A percentile compares a stretch with the other conserved stretches of the same genome.
These are phyloP conservation scores for Habroteleia sp. DNA, from an alignment of 2,888 invertebrate species.

Conservation along the genomic window DNA sequence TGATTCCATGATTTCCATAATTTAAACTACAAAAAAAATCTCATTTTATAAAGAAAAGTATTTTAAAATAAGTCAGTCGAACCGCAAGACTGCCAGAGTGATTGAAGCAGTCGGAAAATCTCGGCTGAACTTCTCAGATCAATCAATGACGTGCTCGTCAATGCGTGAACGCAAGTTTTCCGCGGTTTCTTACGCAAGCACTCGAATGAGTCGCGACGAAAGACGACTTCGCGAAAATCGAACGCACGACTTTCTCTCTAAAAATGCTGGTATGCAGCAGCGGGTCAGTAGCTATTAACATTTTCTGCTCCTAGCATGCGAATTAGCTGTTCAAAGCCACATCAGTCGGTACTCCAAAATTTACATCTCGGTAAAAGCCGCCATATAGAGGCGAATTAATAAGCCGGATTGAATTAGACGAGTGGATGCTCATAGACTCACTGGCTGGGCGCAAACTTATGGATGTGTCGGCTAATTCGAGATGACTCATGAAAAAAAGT, in stretches of 20 bases:
- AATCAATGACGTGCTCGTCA: too few relatives aligned
- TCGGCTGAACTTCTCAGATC: too few relatives aligned
- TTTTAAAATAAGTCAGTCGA: too few relatives aligned
- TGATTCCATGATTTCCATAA: too few relatives aligned
- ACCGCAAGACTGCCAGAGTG: too few relatives aligned
- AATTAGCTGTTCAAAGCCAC: conserved; percentile 4
- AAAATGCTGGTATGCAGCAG: conserved; percentile 10
- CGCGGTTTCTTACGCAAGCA: conserved; percentile 8
- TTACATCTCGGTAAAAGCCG: conserved; percentile 17
- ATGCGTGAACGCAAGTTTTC: too few relatives aligned
- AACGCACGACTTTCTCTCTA: conserved; percentile 28
- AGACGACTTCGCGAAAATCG: conserved; percentile 16
- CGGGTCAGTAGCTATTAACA: conserved; percentile 17
- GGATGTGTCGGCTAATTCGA: conserved; percentile 1
- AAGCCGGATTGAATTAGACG: conserved; percentile 16
- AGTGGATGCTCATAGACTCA: background rate
- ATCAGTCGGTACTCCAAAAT: conserved; percentile 15
- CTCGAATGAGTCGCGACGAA: conserved; percentile 27
- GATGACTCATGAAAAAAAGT: too few relatives aligned
- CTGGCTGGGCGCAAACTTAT: background rate
- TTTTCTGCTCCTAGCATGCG: background rate
- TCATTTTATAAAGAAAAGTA: too few relatives aligned
- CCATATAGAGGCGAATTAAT: conserved; percentile 2
- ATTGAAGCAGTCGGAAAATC: too few relatives aligned
- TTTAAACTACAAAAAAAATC: too few relatives aligned